These are phyloP conservation scores for Myopa tessellatipennis DNA, from an alignment of 2,888 invertebrate species.

Conservation along the genomic window DNA sequence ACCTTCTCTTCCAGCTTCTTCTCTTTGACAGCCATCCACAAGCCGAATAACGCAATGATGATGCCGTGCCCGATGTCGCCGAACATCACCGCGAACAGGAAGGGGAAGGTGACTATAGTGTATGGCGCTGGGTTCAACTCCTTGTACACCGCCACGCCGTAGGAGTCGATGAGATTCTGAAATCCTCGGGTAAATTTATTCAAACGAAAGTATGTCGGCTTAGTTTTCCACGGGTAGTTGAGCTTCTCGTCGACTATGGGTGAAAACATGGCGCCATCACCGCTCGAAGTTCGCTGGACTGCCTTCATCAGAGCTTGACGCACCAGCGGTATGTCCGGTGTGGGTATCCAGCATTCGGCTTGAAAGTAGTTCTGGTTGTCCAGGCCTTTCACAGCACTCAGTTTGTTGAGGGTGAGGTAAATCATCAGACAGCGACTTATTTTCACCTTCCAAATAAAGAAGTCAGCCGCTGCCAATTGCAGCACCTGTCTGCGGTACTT, in stretches of 20 bases:
- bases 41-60: slow-evolving; percentile 83
- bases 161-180: slow-evolving; percentile 83
- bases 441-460: slow-evolving; percentile 79
- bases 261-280: slow-evolving; percentile 72
- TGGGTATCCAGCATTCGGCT: slow-evolving; percentile 88
- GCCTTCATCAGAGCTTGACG: slow-evolving; percentile 82
- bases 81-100: slow-evolving; percentile 96
- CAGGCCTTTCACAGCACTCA: slow-evolving; percentile 82
- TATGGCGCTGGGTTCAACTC: slow-evolving; percentile 92
- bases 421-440: slow-evolving; percentile 87
- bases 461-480: slow-evolving; percentile 46
- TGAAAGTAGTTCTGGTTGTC: slow-evolving; percentile 80
- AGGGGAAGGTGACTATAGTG: slow-evolving; percentile 93
- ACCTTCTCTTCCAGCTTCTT: slow-evolving; percentile 76
- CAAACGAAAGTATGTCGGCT: slow-evolving; percentile 88
- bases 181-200: slow-evolving; percentile 93
- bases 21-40: slow-evolving; percentile 84
- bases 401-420: slow-evolving; percentile 89
- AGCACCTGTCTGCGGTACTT: slow-evolving; percentile 81
- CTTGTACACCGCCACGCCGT: slow-evolving; percentile 91
- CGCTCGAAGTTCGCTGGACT: slow-evolving; percentile 82
- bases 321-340: slow-evolving; percentile 75
- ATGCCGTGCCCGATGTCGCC: slow-evolving; percentile 93
- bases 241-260: slow-evolving; percentile 83
- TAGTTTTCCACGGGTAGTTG: slow-evolving; percentile 71